Conservation (phyloP, 2,888 invertebrate genomes). For the Helleia helle region DNA sequence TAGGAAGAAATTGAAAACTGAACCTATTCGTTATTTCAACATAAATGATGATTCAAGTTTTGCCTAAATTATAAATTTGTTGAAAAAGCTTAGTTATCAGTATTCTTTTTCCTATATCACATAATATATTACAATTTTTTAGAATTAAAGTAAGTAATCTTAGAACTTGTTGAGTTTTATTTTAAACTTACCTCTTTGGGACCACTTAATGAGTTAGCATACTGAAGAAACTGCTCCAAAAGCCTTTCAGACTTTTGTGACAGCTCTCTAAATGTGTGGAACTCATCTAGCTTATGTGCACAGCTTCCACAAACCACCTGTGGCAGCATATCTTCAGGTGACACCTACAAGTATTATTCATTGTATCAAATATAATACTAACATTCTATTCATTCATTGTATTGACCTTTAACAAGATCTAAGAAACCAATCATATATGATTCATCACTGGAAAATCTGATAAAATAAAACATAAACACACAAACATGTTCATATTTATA, state of each 20-base stretch:
- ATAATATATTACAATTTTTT: constrained; percentile 2
- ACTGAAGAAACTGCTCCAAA: constrained; percentile 83
- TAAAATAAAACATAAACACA: constrained; percentile 38
- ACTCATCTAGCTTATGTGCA: constrained; percentile 82
- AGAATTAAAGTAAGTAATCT: constrained; percentile 11
- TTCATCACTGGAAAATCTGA: constrained; percentile 48
- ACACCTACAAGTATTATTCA: constrained; percentile 74
- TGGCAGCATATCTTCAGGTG: constrained; percentile 83
- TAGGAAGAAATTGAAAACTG: constrained; percentile 41
- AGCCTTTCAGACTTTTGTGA: constrained; percentile 84
- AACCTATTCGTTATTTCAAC: constrained; percentile 55
- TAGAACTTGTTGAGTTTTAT: constrained; percentile 19
- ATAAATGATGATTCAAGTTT: constrained; percentile 45
- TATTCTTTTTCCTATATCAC: constrained; percentile 7
- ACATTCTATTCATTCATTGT: background rate
- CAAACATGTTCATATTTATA: constrained; percentile 17
- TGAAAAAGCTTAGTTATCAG: constrained; percentile 12
- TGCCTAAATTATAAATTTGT: constrained; percentile 33
- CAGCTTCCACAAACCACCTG: constrained; percentile 85
- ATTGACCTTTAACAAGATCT: constrained; percentile 49
- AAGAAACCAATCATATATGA: constrained; percentile 54
- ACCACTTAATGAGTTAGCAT: constrained; percentile 79
- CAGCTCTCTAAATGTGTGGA: constrained; percentile 83
- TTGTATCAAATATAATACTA: constrained; percentile 33
- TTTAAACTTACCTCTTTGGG: constrained; percentile 75